phyloP scores from a whole-genome alignment of 2,797 vertebrate species.

The Galagoides demidoff region DNA sequence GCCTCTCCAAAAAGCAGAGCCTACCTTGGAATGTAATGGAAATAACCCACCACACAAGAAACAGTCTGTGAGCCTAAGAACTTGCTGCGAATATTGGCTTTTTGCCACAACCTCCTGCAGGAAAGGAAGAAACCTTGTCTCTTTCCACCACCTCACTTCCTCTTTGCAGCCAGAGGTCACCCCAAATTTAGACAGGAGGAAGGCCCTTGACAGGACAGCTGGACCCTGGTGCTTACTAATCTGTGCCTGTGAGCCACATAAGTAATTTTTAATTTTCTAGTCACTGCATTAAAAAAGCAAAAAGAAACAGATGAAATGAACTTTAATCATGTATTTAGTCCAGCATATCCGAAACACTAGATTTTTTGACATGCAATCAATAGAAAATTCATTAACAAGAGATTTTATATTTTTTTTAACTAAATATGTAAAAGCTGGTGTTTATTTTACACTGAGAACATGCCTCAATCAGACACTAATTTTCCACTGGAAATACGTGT shows the following conservation, averaged over 20 bases:
- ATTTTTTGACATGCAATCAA: neutral
- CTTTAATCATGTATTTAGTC: neutral
- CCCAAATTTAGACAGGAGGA: neutral
- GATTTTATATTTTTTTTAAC: neutral
- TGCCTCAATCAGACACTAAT: constrained; percentile 4
- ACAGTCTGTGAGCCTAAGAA: neutral
- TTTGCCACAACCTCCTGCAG: neutral
- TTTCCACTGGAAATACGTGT: constrained; percentile 30
- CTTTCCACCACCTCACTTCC: constrained; percentile 12
- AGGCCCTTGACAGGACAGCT: neutral
- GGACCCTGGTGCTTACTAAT: neutral
- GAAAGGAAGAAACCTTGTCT: neutral
- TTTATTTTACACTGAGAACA: constrained; percentile 5
- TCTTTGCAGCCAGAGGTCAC: neutral
- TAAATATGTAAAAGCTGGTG: constrained; percentile 23
- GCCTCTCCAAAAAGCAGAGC: neutral
- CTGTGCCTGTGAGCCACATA: neutral
- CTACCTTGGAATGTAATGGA: neutral
- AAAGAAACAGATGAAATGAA: neutral
- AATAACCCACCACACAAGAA: constrained; percentile 29
- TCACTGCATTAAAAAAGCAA: neutral
- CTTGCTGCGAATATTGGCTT: neutral
- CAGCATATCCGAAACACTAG: neutral
- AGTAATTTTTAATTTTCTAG: neutral
- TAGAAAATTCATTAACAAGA: constrained; percentile 6